Conservation (phyloP, 2,797 vertebrate species). For the Melanotaenia nigrans region DNA sequence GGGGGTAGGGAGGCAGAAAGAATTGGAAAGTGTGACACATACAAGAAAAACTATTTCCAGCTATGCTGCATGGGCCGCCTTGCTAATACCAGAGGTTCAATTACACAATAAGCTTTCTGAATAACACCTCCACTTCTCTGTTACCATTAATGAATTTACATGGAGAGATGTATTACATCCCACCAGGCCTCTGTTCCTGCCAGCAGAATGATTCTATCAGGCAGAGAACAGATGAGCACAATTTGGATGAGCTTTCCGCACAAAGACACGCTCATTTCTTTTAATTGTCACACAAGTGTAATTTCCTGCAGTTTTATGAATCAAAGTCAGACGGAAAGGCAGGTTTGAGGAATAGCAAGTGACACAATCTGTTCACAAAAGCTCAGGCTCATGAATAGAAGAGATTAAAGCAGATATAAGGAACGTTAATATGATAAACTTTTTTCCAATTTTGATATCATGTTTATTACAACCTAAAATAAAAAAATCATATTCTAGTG, state of each 20-base stretch:
- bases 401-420: constrained; percentile 18
- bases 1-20: constrained; percentile 62
- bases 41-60: constrained; percentile 72
- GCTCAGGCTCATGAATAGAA: constrained; percentile 16
- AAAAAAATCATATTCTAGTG: not conserved
- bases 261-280: constrained; percentile 19
- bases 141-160: constrained; percentile 57
- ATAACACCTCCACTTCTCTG: constrained; percentile 56
- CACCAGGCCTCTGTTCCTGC: constrained; percentile 37
- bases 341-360: constrained; percentile 18
- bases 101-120: constrained; percentile 59
- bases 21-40: constrained; percentile 72
- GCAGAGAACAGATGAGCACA: constrained; percentile 40
- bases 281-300: constrained; percentile 45
- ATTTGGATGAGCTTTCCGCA: constrained; percentile 32
- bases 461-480: not conserved
- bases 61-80: constrained; percentile 29
- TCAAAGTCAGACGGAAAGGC: constrained; percentile 30
- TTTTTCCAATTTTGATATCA: not conserved
- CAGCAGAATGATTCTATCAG: constrained; percentile 39
- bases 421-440: not conserved
- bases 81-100: constrained; percentile 57
- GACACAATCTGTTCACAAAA: not conserved
- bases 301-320: constrained; percentile 65
- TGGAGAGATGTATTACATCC: constrained; percentile 44